Conservation (phyloP, 2,888 invertebrate genomes). For the Camponotus fellah region DNA sequence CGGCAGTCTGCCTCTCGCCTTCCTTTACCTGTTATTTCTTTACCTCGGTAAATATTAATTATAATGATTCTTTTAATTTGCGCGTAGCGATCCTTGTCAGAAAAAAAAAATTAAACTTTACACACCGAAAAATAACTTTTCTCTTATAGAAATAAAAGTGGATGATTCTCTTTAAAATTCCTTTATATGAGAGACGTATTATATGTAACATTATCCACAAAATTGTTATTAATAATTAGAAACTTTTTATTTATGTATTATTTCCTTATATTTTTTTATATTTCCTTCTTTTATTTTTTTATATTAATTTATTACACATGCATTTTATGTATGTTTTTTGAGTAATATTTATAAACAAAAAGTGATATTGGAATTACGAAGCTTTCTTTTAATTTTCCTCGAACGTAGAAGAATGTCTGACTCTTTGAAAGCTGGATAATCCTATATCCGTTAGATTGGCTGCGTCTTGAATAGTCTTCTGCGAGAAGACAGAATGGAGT, state of each 20-base stretch:
- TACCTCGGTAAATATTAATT: conserved; percentile 16
- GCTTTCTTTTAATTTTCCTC: background rate
- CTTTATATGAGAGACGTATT: background rate
- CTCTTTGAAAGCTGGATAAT: background rate
- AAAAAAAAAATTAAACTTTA: background rate
- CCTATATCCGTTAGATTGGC: background rate
- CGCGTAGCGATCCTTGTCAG: background rate
- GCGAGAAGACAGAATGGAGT: conserved; percentile 55
- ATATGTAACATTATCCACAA: background rate
- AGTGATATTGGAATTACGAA: background rate
- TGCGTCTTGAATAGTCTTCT: background rate
- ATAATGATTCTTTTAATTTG: conserved; percentile 6
- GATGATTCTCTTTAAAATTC: background rate
- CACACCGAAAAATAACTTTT: background rate
- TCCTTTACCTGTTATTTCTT: background rate
- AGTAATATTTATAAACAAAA: background rate
- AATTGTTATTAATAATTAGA: background rate
- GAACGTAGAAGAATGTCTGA: background rate
- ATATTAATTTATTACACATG: background rate
- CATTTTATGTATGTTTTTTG: background rate
- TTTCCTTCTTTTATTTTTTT: background rate
- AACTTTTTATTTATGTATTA: background rate
- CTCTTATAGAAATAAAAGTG: background rate
- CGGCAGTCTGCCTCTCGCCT: conserved; percentile 40
- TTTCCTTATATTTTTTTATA: background rate